Conservation (phyloP, 2,113 vertebrate genomes). For the Menura novaehollandiae region DNA sequence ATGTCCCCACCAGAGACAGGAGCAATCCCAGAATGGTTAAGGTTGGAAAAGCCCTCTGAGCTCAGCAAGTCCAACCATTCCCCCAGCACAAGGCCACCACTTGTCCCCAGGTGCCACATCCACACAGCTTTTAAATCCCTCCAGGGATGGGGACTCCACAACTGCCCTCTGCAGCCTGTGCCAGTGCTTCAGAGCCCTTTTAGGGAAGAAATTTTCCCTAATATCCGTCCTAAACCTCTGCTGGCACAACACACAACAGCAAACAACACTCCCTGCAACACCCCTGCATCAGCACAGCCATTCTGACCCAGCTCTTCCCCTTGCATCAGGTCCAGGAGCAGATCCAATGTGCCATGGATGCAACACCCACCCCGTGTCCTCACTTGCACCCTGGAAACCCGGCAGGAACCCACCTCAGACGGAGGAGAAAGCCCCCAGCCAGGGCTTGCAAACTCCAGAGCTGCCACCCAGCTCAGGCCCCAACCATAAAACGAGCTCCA, state of each 20-base stretch:
- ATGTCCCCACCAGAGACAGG: background rate
- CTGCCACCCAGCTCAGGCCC: slow-evolving; percentile 47
- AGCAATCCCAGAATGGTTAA: background rate
- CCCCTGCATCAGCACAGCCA: fast-evolving
- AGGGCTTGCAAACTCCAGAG: background rate
- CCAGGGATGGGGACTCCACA: background rate
- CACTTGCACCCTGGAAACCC: background rate
- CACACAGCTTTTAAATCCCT: background rate
- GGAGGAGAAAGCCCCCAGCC: background rate
- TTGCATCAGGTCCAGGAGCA: fast-evolving
- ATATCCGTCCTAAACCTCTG: background rate
- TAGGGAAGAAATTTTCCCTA: background rate
- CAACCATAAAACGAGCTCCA: slow-evolving; percentile 54
- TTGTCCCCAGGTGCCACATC: background rate
- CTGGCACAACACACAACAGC: background rate
- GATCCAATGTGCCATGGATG: fast-evolving
- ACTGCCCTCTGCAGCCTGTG: background rate
- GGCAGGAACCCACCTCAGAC: background rate
- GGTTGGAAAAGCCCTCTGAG: background rate
- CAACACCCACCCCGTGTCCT: fast-evolving
- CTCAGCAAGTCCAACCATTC: background rate
- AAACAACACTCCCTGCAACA: background rate
- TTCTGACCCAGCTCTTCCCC: background rate
- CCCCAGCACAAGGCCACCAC: background rate
- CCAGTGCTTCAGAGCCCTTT: background rate